Evolutionary conservation across 2,888 invertebrate genomes (phyloP).

Genomic region (Camptogramma bilineatum): DNA sequence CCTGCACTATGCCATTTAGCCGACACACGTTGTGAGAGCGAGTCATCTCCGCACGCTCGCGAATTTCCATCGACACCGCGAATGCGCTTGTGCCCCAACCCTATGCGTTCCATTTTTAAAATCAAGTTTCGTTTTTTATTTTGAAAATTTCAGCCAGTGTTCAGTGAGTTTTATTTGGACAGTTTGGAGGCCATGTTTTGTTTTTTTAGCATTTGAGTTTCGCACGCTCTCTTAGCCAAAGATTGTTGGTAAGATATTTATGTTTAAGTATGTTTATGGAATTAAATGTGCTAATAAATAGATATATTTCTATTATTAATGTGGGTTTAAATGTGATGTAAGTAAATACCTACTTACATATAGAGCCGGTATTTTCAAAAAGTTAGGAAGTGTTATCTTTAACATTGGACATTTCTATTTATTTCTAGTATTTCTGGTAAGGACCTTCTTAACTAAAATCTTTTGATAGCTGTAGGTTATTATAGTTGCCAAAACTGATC

Average conservation of each 20-base stretch:
- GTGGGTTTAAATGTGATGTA: no score
- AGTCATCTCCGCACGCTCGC: conserved; percentile 65
- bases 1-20: conserved; percentile 71
- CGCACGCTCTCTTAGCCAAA: conserved; percentile 55
- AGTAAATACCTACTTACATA: no score
- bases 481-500: no score
- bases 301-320: no score
- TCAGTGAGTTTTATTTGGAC: conserved; percentile 49
- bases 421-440: no score
- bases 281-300: no score
- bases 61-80: conserved; percentile 45
- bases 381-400: no score
- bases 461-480: no score
- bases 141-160: conserved; percentile 43
- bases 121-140: conserved; percentile 28
- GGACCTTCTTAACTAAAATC: no score
- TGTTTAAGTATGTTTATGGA: conserved; percentile 29
- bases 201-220: conserved; percentile 58
- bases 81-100: conserved; percentile 23
- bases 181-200: conserved; percentile 59
- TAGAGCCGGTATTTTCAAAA: no score
- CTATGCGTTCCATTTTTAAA: conserved; percentile 43
- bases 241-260: conserved; percentile 61
- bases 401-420: no score
- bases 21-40: conserved; percentile 72